Conservation (phyloP, 1,140 invertebrate genomes). For the Conus betulinus region DNA sequence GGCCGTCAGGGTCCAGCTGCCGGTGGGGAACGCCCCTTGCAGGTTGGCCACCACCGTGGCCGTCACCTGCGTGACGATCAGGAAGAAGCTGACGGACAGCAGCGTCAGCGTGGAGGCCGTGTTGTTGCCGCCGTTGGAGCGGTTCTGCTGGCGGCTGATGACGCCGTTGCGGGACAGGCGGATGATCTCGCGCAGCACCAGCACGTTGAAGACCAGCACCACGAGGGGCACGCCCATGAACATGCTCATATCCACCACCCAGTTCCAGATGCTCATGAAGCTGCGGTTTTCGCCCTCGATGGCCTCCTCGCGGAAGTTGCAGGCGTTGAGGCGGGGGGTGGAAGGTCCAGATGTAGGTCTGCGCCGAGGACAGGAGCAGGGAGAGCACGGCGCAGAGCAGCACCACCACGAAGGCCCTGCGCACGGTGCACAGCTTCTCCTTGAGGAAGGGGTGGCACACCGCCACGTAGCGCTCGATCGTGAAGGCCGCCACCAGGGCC, state of each 20-base stretch:
- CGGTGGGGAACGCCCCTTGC: slow-evolving; percentile 44
- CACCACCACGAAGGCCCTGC: slow-evolving; percentile 58
- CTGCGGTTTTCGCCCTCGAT: slow-evolving; percentile 44
- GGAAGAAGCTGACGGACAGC: slow-evolving; percentile 66
- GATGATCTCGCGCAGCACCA: slow-evolving; percentile 61
- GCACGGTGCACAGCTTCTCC: slow-evolving; percentile 66
- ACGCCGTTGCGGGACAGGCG: slow-evolving; percentile 53
- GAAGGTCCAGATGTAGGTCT: slow-evolving; percentile 67
- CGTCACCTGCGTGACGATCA: slow-evolving; percentile 66
- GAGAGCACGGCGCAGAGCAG: slow-evolving; percentile 50
- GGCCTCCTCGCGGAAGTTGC: slow-evolving; percentile 52
- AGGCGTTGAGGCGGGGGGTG: slow-evolving; percentile 40
- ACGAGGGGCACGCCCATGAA: slow-evolving; percentile 61
- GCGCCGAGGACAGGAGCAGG: slow-evolving; percentile 53
- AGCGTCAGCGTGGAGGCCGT: slow-evolving; percentile 65
- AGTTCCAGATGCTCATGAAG: slow-evolving; percentile 62
- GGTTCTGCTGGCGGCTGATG: slow-evolving; percentile 45
- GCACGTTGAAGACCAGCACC: slow-evolving; percentile 63
- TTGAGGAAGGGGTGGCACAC: slow-evolving; percentile 92
- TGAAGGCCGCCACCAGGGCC: slow-evolving; percentile 83
- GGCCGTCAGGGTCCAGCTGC: slow-evolving; percentile 41
- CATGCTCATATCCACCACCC: slow-evolving; percentile 60
- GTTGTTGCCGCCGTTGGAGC: slow-evolving; percentile 39
- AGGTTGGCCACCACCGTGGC: slow-evolving; percentile 60
- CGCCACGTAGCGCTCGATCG: slow-evolving; percentile 95